Evolutionary conservation across 2,888 invertebrate genomes (phyloP), one percentile per base, ranked within the genome.

Genomic region (Thumatha senex): DNA sequence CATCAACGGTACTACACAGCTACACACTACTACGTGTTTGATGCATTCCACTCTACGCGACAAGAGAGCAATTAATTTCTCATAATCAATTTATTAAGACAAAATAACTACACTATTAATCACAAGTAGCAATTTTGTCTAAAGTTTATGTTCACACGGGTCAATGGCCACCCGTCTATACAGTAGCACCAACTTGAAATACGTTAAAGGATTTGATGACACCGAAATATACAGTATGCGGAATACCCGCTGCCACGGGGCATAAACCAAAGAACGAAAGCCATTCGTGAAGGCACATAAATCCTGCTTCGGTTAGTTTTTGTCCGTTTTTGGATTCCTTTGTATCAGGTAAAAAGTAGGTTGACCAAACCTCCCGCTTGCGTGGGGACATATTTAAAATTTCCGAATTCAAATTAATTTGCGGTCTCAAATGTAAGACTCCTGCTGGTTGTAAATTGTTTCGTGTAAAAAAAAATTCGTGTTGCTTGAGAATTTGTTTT

Each of bases 321-420:
- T 86, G 76, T 74, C 59, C 79, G 58, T 82, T 84, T 84, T 85
- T 69, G 80, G 71, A 85, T 86, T 63, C 85, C 84, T 67, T 74
- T 74, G 80, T 80, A 84, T 77, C 83, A 82, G 83, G 83, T 83
- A 82, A 67, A 76, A 67, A 66, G 63, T 70, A 72, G 65, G 72
- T 65, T 61, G 60, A 51, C 74, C 74, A 70, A 30, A 45, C 51
- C 47, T 40, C 18, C 34, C 39, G 52, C 38, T 40, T 40, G n/a
- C 24, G 3, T 14, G 18, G 52, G 41, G 69, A 68, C 66, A 54
- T n/a, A 48, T 40, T 14, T 40, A 50, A 59, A 48, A 40, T 45
- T 45, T 65, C 42, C 9, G 45, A 54, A 46, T 46, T 40, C 43
- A 48, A 61, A 57, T 61, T 59, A 55, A 64, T 59, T 61, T 55